Percentiles rank a stretch among this genome's conserved stretches.
Conservation (phyloP, 2,797 vertebrate species). For the Ispidina picta region DNA sequence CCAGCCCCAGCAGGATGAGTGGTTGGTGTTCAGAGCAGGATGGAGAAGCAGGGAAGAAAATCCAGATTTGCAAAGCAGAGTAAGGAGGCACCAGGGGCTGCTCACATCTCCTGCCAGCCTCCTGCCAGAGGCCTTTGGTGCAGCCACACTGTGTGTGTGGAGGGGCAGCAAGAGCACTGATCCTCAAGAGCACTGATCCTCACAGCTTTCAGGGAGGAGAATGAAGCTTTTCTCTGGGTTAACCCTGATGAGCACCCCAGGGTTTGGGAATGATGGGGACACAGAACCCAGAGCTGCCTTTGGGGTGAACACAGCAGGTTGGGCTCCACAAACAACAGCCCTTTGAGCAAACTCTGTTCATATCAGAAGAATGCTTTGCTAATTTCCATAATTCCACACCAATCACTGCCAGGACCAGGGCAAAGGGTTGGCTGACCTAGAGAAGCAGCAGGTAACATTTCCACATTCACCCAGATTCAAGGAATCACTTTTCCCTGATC, state of each 20-base stretch:
- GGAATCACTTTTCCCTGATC: not conserved
- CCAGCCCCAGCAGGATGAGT: not conserved
- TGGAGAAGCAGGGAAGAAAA: not conserved
- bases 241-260: not conserved
- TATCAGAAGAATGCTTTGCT: not conserved
- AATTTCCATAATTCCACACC: not conserved
- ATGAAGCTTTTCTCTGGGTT: not conserved
- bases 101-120: not conserved
- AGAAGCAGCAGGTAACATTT: not conserved
- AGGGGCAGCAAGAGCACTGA: not conserved
- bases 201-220: not conserved
- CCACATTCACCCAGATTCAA: not conserved
- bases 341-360: not conserved
- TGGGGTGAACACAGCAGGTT: not conserved
- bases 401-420: not conserved
- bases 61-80: not conserved
- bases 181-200: not conserved
- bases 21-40: rapidly evolving
- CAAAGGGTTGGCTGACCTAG: not conserved
- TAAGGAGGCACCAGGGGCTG: not conserved
- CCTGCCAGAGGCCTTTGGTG: not conserved
- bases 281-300: not conserved
- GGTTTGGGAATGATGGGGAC: rapidly evolving
- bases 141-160: not conserved
- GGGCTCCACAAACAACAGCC: not conserved